Percentiles rank a stretch among this genome's conserved stretches.
Conservation (phyloP, 2,888 invertebrate genomes). For the Conistra vaccinii region DNA sequence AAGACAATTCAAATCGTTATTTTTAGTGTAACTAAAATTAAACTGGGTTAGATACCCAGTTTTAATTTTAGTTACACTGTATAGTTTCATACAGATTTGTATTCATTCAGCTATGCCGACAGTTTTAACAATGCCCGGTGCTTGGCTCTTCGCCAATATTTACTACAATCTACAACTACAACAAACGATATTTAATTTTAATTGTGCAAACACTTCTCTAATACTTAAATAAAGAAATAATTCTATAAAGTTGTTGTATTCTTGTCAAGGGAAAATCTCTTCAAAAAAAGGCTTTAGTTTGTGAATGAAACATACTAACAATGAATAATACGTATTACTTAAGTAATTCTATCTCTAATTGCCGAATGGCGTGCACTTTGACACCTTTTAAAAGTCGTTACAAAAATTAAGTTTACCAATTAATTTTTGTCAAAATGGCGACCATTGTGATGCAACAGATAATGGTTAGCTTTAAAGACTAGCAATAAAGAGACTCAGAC, state of each 20-base stretch:
- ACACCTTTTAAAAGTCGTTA: conserved; percentile 59
- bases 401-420: conserved; percentile 58
- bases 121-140: background rate
- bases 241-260: background rate
- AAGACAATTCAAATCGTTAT: background rate
- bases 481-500: conserved; percentile 18
- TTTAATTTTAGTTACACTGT: no score
- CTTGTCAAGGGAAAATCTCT: conserved; percentile 13
- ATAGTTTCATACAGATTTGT: background rate
- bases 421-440: conserved; percentile 63
- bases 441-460: conserved; percentile 65
- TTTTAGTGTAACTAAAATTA: background rate
- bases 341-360: conserved; percentile 14
- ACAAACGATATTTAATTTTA: background rate
- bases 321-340: conserved; percentile 12
- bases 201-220: background rate
- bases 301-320: conserved; percentile 28
- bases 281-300: background rate
- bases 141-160: conserved; percentile 17
- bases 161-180: background rate
- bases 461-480: conserved; percentile 9
- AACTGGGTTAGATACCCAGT: no score
- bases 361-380: conserved; percentile 52
- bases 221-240: conserved; percentile 9
- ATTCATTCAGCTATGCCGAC: background rate